Evolutionary conservation across 2,888 invertebrate genomes (phyloP), one percentile per base, ranked within the genome.

Genomic region (Hirtodrosophila trivittata): DNA sequence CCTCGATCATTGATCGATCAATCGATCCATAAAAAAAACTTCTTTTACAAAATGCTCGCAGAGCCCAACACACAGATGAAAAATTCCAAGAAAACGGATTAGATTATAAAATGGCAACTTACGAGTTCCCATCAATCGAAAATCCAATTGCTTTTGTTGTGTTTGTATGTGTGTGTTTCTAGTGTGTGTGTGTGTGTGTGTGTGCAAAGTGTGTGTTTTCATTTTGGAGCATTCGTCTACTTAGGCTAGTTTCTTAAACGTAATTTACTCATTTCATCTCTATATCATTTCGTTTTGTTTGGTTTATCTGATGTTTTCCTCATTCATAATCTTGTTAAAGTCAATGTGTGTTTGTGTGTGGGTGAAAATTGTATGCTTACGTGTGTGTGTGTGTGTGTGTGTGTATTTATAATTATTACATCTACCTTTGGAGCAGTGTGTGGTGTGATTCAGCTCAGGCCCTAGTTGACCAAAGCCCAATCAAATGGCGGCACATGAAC

Each of bases 381-480:
- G 10, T 56, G 13, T 54, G 54, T 49, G 41, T 49, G 43, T 75
- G 54, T 47, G n/a, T 50, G 33, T 51, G 59, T 47, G 51, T 45
- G 50, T 75, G 63, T 66, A 49, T 73, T 64, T 76, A 62, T 70
- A 67, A 74, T 86, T 70, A 75, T 82, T 87, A 87, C 84, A 76
- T 87, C 87, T 87, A 83, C 82, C 86, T 85, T 83, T 83, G 87
- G 82, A 82, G 82, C 83, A 73, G 87, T 72, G 65, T 81, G 49
- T 78, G 51, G 54, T 55, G 42, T 49, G 77, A 57, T 57, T 52
- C 18, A 52, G 56, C 51, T 52, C n/a, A 14, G 58, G 57, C 39
- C 39, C 35, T n/a, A 54, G 32, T 12, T 37, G 60, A 72, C 69
- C 68, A 32, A 58, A 55, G 41, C 63, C 47, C 38, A 63, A 72